phyloP scores from a whole-genome alignment of 2,888 invertebrate genomes.

The Acholoe squamosa region DNA sequence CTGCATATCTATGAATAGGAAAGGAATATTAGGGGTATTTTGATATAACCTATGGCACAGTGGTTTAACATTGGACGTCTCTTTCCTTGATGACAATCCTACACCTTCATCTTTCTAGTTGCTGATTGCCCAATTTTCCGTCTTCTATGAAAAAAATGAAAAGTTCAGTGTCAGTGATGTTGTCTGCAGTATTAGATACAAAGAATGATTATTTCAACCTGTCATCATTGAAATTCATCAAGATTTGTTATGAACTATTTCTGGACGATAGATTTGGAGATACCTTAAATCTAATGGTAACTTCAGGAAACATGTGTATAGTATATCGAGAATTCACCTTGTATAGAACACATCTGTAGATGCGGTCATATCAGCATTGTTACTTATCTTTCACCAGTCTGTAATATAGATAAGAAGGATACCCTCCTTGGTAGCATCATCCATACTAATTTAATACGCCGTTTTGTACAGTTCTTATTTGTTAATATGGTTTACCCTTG shows the following conservation, averaged over 20 bases:
- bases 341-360: constrained; percentile 38
- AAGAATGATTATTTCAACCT: not conserved
- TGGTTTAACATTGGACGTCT: too few species aligned
- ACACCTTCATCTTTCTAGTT: not conserved
- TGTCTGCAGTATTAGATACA: not conserved
- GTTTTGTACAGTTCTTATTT: constrained; percentile 26
- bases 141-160: not conserved
- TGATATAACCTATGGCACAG: not conserved
- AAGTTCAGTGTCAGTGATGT: constrained; percentile 9
- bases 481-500: not conserved
- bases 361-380: constrained; percentile 34
- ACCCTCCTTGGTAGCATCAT: not conserved
- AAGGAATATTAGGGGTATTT: not conserved
- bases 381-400: constrained; percentile 6
- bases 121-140: constrained; percentile 7
- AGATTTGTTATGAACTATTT: not conserved
- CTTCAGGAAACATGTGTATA: not conserved
- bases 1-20: not conserved
- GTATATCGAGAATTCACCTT: not conserved
- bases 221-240: not conserved
- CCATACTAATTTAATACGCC: not conserved
- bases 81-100: too few species aligned
- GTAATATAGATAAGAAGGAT: not conserved
- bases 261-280: not conserved
- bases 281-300: not conserved